Evolutionary conservation across 2,797 vertebrate genomes (phyloP), one percentile per base, ranked within the genome.

Genomic region (Bryconaethiops microstoma): DNA sequence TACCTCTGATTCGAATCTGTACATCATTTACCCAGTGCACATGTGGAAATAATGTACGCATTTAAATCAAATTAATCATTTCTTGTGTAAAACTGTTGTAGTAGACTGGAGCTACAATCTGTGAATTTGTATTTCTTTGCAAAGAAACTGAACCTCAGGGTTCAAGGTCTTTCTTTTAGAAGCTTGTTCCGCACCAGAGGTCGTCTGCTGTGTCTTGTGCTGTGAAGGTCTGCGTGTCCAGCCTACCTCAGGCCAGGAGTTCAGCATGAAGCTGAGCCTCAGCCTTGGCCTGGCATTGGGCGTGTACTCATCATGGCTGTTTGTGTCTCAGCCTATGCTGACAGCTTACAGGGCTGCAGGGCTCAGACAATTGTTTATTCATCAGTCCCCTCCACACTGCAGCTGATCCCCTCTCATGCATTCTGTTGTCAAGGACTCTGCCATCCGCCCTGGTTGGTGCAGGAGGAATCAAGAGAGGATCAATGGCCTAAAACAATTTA

Each of bases 281-380:
- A 52, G 54, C 48, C 62, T 45, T 80, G 67, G 29, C 45, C 74
- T 79, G 64, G 76, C 73, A 63, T 69, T 40, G 73, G 60, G 39
- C 45, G 65, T 75, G 45, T 62, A 76, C 76, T 79, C 35, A 42
- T 78, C 42, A 73, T 60, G 74, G 54, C 67, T 74, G 29, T 69
- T 52, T 64, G 52, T 6, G 29, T 62, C 39, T 76, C 55, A 19
- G 76, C 65, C 54, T 23, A 76, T 50, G 68, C 69, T 84, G 78
- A 82, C 77, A 82, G 85, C 64, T 70, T 72, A 62, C 54, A 76
- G 82, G 73, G 79, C 84, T 82, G 74, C 74, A 52, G 68, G 82
- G 76, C 75, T 78, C 57, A 52, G 62, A 79, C 55, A 52, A 64
- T 82, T 84, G 83, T 86, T 86, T 81, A 85, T 87, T 78, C 78